Evolutionary conservation across 2,797 vertebrate genomes (phyloP), one percentile per base, ranked within the genome.

Genomic region (Columba guinea): DNA sequence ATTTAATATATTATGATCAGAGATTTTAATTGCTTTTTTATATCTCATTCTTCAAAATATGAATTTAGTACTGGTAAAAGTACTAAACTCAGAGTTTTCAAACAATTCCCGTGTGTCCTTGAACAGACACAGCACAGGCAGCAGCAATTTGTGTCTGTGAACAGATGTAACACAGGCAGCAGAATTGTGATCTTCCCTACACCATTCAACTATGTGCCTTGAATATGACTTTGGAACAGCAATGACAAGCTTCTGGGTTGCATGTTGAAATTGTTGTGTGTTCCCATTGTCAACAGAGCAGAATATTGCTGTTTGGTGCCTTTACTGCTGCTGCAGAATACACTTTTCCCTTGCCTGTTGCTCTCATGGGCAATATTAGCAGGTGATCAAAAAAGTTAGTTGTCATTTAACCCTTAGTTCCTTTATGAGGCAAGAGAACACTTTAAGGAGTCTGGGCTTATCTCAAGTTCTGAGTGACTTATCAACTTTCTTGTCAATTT

Each of bases 1-100:
- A 80, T 90, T 84, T 82, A 37, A 27, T 49, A 13, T 53, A 78
- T 87, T 87, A 64, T 62, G 53, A 69, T 63, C 44, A 53, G 48
- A 85, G 51, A 67, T 48, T 70, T 91, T 58, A 75, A 86, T 91
- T 85, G 49, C 46, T 18, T 84, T 71, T 92, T 84, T 80, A 35
- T 80, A 48, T 62, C 28, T 83, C 90, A 51, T 88, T 93, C 87
- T 79, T 63, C 52, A 73, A 85, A 87, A 64, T 64, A 81, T 15
- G 15, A 58, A 23, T 75, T 89, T 64, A 60, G 34, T 30, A 11
- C 30, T 89, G 71, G 24, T 84, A 22, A 51, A 75, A 83, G 41
- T 80, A 84, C 19, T 64, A 44, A 44, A 67, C 39, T 74, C 1
- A 1, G 56, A 77, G 49, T 60, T 84, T 76, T 83, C n/a, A 70